Base-by-base conservation (phyloP, 2,888 invertebrate genomes). In the Drosophila mimica region DNA sequence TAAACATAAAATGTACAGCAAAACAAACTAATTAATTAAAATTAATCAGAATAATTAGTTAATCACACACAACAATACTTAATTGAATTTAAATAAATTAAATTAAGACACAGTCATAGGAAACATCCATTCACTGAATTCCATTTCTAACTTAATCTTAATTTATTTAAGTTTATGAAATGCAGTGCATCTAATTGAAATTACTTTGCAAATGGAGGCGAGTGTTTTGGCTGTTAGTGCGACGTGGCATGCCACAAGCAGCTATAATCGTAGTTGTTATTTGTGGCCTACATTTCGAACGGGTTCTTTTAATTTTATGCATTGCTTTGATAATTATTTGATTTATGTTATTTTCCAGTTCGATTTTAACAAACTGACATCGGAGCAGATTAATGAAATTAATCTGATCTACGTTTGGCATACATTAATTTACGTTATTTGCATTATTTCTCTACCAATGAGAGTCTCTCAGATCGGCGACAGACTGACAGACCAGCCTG, bases 231-330 rank as follows among this genome's bases (percentile, higher is more conserved):
- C 25, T 28, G 20, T 33, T 11, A 28, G 30, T 25, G 38, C 33
- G n/a, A 52, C 34, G 31, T 62, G 60, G 68, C 65, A 72, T 81
- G 82, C 84, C 80, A 74, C 82, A 72, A 84, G 80, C 76, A 67
- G 76, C 60, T 53, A 70, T 73, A 72, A 76, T 76, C 69, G 64
- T 3, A 20, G 31, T 25, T 53, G 36, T 49, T 49, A 60, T 48
- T 65, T 30, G 30, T 58, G 46, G 36, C 64, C 28, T 58, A 61
- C n/a, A 38, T 13, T 38, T 30, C 4, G 1, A 8, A 31, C 28
- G 62, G 62, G 46, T 81, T 38, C 30, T n/a, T 38, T 5, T 28
- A 13, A 30, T 28, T 28, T 15, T 8, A 4, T 15, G 8, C 8
- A 15, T 4, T 46, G 46, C 8, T 25, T 25, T 46, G 20, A 8